Evolutionary conservation across 2,113 vertebrate genomes (phyloP).

Genomic region (Lampris megalopsis): DNA sequence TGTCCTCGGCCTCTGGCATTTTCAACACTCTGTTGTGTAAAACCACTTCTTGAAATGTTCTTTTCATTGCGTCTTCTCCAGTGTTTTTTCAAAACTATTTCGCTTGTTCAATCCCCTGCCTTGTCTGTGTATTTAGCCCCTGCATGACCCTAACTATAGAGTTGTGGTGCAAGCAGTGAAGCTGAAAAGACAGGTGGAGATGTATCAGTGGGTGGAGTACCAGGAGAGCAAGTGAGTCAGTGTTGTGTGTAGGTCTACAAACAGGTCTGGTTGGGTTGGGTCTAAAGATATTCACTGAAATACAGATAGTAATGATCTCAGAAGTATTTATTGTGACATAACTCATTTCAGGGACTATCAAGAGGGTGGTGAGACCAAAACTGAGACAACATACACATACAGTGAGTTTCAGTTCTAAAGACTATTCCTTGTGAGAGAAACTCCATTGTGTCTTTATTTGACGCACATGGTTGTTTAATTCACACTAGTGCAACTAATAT

Average conservation of each 20-base stretch:
- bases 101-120: neutral
- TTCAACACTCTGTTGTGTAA: neutral
- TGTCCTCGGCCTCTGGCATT: neutral
- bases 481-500: neutral
- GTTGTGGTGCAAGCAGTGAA: slow-evolving; percentile 91
- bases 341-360: slow-evolving; percentile 86
- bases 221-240: slow-evolving; percentile 89
- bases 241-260: neutral
- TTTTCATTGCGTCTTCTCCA: neutral
- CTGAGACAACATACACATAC: slow-evolving; percentile 92
- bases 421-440: neutral
- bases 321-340: neutral
- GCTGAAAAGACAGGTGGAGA: slow-evolving; percentile 92
- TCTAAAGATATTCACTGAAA: slow-evolving; percentile 5
- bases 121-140: slow-evolving; percentile 80
- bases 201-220: slow-evolving; percentile 98
- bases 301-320: neutral
- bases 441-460: too few relatives aligned
- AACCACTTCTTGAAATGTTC: neutral
- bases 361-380: slow-evolving; percentile 91
- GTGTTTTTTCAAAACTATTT: neutral
- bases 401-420: slow-evolving; percentile 83
- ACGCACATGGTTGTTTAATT: neutral
- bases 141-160: slow-evolving; percentile 95
- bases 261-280: neutral